A percentile compares a stretch with the other conserved stretches of the same genome.
Conservation (phyloP, 2,113 vertebrate genomes). For the Beaufortia kweichowensis region DNA sequence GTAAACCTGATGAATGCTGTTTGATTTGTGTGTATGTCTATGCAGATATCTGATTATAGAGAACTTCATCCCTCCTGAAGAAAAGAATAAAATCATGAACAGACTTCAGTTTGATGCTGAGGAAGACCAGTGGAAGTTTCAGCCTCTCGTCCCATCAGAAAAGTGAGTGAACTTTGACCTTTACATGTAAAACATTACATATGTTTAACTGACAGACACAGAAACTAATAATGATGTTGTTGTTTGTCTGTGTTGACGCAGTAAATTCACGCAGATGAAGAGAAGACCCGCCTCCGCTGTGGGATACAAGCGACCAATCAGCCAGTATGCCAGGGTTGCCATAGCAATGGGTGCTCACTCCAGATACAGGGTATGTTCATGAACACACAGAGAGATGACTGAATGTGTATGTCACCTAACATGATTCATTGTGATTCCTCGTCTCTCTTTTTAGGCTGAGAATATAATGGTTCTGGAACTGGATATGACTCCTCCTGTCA, state of each 20-base stretch:
- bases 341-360: conserved; percentile 89
- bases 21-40: background rate
- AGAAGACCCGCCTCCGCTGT: conserved; percentile 88
- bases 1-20: background rate
- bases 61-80: conserved; percentile 97
- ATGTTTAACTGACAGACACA: background rate
- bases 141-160: conserved; percentile 85
- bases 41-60: conserved; percentile 95
- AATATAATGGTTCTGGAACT: conserved; percentile 96
- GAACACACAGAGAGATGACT: background rate
- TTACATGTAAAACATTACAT: background rate
- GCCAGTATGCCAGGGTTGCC: conserved; percentile 91
- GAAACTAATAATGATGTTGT: conserved; percentile 9
- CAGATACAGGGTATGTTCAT: conserved; percentile 85
- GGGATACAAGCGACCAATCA: conserved; percentile 96
- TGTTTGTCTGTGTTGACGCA: conserved; percentile 49
- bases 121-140: conserved; percentile 97
- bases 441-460: conserved; percentile 79
- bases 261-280: conserved; percentile 88
- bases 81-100: conserved; percentile 99
- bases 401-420: background rate
- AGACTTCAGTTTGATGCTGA: conserved; percentile 89
- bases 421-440: background rate
- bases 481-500: conserved; percentile 86
- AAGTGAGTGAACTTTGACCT: conserved; percentile 70